These are phyloP conservation scores for Narcine bancroftii DNA, from an alignment of 2,113 vertebrate species.

Conservation along the genomic window DNA sequence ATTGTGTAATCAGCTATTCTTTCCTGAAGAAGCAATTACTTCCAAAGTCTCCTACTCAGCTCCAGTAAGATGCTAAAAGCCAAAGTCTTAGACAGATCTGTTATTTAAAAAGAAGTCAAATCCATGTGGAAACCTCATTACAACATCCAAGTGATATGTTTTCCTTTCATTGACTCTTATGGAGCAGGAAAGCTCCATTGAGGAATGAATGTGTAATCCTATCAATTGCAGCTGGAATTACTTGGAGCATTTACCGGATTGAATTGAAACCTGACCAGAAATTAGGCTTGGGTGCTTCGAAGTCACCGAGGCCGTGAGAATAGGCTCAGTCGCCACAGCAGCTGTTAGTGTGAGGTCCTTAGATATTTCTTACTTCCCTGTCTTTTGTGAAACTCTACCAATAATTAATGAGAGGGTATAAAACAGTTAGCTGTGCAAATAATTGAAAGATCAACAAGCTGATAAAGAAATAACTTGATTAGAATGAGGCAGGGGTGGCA, in stretches of 20 bases:
- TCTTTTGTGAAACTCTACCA: conserved; percentile 7
- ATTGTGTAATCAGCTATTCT: neutral
- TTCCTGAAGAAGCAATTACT: neutral
- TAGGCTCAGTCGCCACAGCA: neutral
- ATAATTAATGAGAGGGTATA: conserved; percentile 31
- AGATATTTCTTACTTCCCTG: conserved; percentile 3
- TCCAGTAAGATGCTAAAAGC: neutral
- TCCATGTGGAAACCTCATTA: neutral
- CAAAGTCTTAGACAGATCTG: neutral
- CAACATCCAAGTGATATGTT: conserved; percentile 30
- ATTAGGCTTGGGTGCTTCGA: neutral
- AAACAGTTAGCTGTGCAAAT: conserved; percentile 35
- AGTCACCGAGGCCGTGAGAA: conserved; percentile 33
- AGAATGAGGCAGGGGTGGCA: neutral
- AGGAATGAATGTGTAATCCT: conserved; percentile 17
- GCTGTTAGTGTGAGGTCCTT: conserved; percentile 27
- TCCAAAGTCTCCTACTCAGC: neutral
- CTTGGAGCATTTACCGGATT: neutral
- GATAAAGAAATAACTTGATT: neutral
- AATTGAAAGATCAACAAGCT: conserved; percentile 24
- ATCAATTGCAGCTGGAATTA: conserved; percentile 30
- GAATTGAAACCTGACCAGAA: conserved; percentile 28
- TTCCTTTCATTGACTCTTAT: conserved; percentile 14
- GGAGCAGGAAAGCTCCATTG: neutral
- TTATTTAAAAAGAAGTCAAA: neutral